Base-by-base conservation (phyloP, 2,797 vertebrate genomes). In the Pangasius macronema region DNA sequence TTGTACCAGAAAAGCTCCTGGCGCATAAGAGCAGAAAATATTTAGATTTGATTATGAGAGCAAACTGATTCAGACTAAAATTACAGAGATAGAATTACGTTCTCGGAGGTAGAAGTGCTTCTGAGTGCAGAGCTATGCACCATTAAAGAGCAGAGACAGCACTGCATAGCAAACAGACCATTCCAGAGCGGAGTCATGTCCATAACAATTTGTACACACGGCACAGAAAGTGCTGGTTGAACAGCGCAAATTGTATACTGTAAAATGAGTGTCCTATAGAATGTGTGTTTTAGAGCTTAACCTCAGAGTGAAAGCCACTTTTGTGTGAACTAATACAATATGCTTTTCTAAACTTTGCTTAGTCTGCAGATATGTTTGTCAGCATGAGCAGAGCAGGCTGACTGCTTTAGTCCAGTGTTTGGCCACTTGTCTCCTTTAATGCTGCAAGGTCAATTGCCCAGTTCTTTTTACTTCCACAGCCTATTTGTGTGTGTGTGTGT, bases 41-140 rank as follows among this genome's bases (percentile, higher is more conserved):
- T 65, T 57, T 36, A 57, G 61, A 84, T 88, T 85, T 83, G 72
- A 88, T 83, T 83, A 55, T 57, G 39, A 88, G 36, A 80, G 79
- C 46, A 46, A 80, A 83, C 73, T 80, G 57, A 72, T 88, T 85
- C 59, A 14, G 61, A 13, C 46, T 77, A 68, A 84, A 76, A 76
- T 67, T 67, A 55, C 86, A 51, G 46, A 68, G 86, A 57, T 84
- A 79, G 72, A 83, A 68, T 87, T 67, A 36, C 86, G 46, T 73
- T 81, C 36, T 39, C 39, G 49, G n/a, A n/a, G 55, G 83, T 36
- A 75, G 68, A 61, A 75, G 55, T 82, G 79, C 85, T 59, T 39
- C 16, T 70, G 51, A 61, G 65, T 73, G 77, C 53, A 16, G 65
- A 72, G 42, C 67, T 55, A 59, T 39, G 65, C 79, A 72, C 65